These are phyloP conservation scores for Craseonycteris thonglongyai DNA, from an alignment of 2,113 vertebrate genomes.

Conservation along the genomic window DNA sequence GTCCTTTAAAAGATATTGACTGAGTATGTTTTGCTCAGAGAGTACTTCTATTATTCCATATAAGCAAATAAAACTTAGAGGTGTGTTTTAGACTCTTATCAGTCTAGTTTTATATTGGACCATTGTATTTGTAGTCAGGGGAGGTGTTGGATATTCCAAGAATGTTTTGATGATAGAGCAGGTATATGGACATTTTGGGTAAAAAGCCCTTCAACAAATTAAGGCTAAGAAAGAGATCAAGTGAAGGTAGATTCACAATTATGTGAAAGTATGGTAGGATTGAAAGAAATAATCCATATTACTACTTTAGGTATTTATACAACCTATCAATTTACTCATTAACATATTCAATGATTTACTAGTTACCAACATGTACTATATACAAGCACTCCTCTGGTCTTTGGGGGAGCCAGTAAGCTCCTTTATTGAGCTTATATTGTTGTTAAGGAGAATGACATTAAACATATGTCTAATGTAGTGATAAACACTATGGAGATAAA, in stretches of 20 bases:
- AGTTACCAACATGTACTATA: neutral
- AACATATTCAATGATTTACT: neutral
- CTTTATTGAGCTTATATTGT: neutral
- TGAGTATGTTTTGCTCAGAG: neutral
- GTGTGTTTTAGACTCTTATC: neutral
- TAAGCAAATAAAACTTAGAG: neutral
- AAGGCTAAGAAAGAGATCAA: neutral
- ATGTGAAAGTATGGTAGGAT: neutral
- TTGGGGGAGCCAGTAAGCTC: neutral
- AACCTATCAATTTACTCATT: neutral
- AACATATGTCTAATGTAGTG: neutral
- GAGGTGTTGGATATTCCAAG: neutral
- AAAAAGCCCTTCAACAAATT: neutral
- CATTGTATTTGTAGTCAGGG: neutral
- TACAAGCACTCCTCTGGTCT: neutral
- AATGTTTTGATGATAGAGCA: neutral
- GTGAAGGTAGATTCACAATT: neutral
- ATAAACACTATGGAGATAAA: neutral
- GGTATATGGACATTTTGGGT: neutral
- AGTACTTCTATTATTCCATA: neutral
- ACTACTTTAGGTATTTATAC: neutral
- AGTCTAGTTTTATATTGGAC: neutral
- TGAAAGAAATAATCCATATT: neutral
- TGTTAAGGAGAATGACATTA: neutral
- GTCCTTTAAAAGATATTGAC: neutral